phyloP scores from a whole-genome alignment of 2,113 vertebrate species.

The Propithecus coquereli region DNA sequence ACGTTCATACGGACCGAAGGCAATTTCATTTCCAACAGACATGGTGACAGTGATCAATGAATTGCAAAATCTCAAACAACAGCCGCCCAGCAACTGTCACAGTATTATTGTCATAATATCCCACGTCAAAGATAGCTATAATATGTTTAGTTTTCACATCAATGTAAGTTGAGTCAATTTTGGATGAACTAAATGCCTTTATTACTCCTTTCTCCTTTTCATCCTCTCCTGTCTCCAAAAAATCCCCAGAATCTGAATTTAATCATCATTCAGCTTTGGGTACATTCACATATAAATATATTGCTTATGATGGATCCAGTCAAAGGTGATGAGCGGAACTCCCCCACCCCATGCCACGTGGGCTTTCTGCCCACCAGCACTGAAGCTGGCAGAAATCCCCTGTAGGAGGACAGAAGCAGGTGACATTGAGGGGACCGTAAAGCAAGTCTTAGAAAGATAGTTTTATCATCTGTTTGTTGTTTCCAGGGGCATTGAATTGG shows the following conservation, averaged over 20 bases:
- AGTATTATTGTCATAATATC: neutral
- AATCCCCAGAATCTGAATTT: neutral
- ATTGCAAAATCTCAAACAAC: neutral
- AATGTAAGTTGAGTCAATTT: neutral
- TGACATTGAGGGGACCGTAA: neutral
- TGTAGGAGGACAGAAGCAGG: neutral
- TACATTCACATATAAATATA: neutral
- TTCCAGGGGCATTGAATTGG: neutral
- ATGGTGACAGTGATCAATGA: conserved; percentile 18
- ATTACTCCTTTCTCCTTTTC: neutral
- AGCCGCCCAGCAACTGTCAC: neutral
- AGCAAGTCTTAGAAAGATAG: neutral
- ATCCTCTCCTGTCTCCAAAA: neutral
- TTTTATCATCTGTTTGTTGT: neutral
- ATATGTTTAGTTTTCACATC: neutral
- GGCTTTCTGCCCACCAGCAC: neutral
- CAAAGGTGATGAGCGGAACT: neutral
- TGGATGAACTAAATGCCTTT: neutral
- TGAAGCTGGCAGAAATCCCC: neutral
- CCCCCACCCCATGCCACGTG: neutral
- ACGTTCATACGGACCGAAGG: neutral
- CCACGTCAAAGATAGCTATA: neutral
- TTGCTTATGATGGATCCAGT: neutral
- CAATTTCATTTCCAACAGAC: conserved; percentile 11
- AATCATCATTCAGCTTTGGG: neutral